Evolutionary conservation across 1,140 invertebrate genomes (phyloP), one percentile per base, ranked within the genome.

Genomic region (Andricus grossulariae): DNA sequence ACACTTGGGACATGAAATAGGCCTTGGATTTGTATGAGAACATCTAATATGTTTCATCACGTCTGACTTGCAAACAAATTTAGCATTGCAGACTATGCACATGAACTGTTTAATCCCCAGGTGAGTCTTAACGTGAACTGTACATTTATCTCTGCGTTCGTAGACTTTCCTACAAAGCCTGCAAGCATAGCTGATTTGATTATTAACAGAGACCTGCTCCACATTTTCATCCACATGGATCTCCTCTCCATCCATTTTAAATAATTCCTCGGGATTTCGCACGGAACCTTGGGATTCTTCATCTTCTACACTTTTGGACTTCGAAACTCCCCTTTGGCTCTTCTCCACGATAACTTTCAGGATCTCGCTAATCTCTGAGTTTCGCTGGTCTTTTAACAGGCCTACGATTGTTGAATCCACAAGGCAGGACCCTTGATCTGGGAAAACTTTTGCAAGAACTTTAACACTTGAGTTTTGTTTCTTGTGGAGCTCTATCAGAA

Each of bases 71-170:
- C 91, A 92, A 13, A 92, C 91, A 57, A 92, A 91, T 76, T 90
- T 91, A 1, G 90, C 90, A 13, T 88, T 87, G 76, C 95, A 96
- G 7, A 95, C 88, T 66, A 94, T 94, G 83, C 95, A 96, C 1
- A 94, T 89, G 82, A 93, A 96, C 55, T 95, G 94, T 76, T 95
- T 96, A 32, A 95, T 90, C 0, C 94, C 94, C 0, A 93, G 91
- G 83, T 96, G 95, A 0, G 95, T 95, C 66, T 94, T 93, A 74
- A 95, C 94, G 82, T 96, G 95, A 8, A 92, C 91, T 15, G 86
- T 91, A 75, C 90, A 92, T 74, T 91, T 92, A 50, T 92, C 91
- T 4, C 87, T 85, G 7, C 91, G 85, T 71, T 91, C 90, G 66
- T 92, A 91, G 1, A 90, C 84, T 75, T 91, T 91, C 1, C 82